Conservation (phyloP, 2,113 vertebrate genomes). For the Aldabrachelys gigantea region DNA sequence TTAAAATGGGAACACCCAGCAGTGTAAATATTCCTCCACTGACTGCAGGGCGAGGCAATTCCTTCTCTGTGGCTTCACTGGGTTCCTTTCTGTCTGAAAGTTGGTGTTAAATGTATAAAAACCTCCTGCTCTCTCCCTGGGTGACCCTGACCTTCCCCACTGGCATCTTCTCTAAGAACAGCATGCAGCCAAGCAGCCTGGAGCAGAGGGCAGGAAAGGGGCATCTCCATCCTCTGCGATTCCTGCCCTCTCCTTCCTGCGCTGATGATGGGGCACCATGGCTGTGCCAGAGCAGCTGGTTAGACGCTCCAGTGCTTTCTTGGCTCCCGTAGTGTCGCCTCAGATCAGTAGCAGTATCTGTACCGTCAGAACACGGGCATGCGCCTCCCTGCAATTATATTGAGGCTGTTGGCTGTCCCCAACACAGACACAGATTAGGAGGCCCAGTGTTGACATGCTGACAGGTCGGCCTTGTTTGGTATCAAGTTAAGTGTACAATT, state of each 20-base stretch:
- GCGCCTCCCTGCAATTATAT: conserved; percentile 44
- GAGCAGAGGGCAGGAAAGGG: background rate
- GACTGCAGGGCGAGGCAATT: background rate
- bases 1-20: background rate
- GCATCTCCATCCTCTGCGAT: accelerated
- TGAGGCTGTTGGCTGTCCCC: conserved; percentile 47
- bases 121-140: background rate
- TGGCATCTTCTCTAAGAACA: background rate
- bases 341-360: conserved; percentile 64
- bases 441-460: conserved; percentile 50
- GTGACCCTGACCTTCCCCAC: too few species aligned
- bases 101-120: accelerated
- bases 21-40: background rate
- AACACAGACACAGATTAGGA: conserved; percentile 67
- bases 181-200: background rate
- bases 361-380: conserved; percentile 51
- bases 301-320: background rate
- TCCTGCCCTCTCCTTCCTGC: background rate
- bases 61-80: background rate
- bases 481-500: conserved; percentile 46
- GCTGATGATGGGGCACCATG: background rate
- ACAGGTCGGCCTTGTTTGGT: conserved; percentile 35
- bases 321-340: background rate
- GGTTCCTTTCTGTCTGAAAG: background rate
- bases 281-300: background rate